Base-by-base conservation (phyloP, 2,888 invertebrate genomes). In the Synanthedon tipuliformis region DNA sequence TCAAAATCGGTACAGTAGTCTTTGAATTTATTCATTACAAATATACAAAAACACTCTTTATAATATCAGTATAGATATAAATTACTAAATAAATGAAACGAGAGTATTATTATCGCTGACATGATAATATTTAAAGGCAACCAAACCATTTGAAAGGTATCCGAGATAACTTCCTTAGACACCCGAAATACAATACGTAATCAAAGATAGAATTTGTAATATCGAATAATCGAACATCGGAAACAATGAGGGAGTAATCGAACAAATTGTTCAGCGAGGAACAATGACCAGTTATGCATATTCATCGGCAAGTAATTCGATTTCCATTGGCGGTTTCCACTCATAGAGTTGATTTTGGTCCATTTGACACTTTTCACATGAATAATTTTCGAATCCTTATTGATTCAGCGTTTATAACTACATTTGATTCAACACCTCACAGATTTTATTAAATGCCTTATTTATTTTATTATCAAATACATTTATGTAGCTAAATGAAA, bases 271-370 rank as follows among this genome's bases (percentile, higher is more conserved):
- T 61, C 61, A 57, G 60, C 61, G 52, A 48, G 52, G 69, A 71
- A 76, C 74, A 78, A 75, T 75, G 75, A 69, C 71, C 71, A 66
- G 69, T 69, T 75, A 75, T 82, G 81, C 74, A 82, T 83, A 85
- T 85, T 83, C 81, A 84, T 76, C 71, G 71, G 63, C 68, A 68
- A 76, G 79, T 81, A 83, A 85, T 81, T 79, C 74, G 76, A 79
- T 81, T 78, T 77, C 71, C 76, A 76, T 71, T 68, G 72, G 73
- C 65, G 77, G 78, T 75, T 76, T 76, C 73, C 76, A 76, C 67
- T 76, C 73, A 66, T 62, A 61, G 66, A 68, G 74, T 76, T 75
- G 76, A 81, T 82, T 83, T 81, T 73, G 79, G 77, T 83, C 78
- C 76, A 80, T 80, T 85, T 83, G 80, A 75, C 73, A 74, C 69